Conservation (phyloP, 2,797 vertebrate species). For the Ataeniobius toweri region DNA sequence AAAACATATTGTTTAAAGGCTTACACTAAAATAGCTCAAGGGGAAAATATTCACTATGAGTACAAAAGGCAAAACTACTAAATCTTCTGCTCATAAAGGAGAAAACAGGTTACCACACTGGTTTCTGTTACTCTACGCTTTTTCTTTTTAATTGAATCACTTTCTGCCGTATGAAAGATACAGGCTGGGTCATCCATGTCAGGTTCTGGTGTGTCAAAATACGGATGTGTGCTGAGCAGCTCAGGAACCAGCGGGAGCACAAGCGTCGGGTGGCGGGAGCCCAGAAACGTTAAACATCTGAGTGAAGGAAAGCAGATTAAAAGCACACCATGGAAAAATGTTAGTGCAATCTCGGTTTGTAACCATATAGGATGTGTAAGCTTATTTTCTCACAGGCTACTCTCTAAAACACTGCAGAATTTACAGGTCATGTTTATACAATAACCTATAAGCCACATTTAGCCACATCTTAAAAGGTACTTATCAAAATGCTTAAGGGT, state of each 20-base stretch:
- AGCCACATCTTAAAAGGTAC: not conserved
- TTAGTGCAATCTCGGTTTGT: not conserved
- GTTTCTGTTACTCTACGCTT: not conserved
- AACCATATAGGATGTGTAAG: not conserved
- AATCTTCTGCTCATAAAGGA: not conserved
- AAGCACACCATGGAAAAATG: not conserved
- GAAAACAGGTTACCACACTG: not conserved
- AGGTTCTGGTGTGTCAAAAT: constrained; percentile 96
- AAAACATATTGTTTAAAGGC: no score
- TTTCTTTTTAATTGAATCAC: not conserved
- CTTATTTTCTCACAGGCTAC: not conserved
- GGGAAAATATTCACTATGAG: not conserved
- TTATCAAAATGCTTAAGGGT: not conserved
- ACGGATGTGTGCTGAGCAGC: constrained; percentile 94
- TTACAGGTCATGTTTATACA: not conserved
- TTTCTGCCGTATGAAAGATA: constrained; percentile 81
- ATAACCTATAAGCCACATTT: not conserved
- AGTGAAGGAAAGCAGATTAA: not conserved
- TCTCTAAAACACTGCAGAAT: not conserved
- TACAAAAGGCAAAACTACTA: not conserved
- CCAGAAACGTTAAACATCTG: constrained; percentile 95
- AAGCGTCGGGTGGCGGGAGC: constrained; percentile 91
- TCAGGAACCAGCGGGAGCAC: constrained; percentile 94
- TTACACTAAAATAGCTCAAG: no score
- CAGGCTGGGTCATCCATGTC: constrained; percentile 99